Percentiles rank a stretch among this genome's conserved stretches.
These are phyloP conservation scores for Leptinotarsa undecemlineata DNA, from an alignment of 1,140 invertebrate species.

Conservation along the genomic window DNA sequence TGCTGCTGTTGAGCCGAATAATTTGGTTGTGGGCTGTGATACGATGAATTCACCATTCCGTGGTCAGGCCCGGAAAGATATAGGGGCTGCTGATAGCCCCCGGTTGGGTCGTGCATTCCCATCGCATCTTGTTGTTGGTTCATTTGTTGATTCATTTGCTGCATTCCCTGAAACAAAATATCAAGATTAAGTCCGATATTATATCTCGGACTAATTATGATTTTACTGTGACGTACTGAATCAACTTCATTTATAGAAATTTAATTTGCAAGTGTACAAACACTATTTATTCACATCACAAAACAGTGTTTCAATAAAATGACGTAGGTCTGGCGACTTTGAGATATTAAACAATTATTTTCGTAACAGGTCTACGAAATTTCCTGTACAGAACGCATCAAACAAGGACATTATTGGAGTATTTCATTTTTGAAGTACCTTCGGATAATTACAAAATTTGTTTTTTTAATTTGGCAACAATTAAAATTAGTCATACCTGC, in stretches of 20 bases:
- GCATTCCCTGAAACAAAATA: slow-evolving; percentile 40
- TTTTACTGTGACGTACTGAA: not conserved
- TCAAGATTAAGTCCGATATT: not conserved
- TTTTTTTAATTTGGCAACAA: too few species aligned
- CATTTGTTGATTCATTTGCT: slow-evolving; percentile 56
- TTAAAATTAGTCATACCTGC: slow-evolving; percentile 35
- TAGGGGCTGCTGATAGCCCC: slow-evolving; percentile 70
- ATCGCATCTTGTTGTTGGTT: slow-evolving; percentile 71
- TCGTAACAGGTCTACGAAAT: too few species aligned
- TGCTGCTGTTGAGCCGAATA: slow-evolving; percentile 47
- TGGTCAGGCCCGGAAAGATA: slow-evolving; percentile 66
- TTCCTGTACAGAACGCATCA: too few species aligned
- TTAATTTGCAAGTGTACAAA: not conserved
- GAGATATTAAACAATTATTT: too few species aligned
- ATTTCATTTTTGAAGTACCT: too few species aligned
- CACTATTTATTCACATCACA: too few species aligned
- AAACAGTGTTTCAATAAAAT: too few species aligned
- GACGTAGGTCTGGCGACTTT: too few species aligned
- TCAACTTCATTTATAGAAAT: not conserved
- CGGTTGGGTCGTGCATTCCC: slow-evolving; percentile 64
- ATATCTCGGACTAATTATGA: not conserved
- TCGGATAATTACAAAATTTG: too few species aligned
- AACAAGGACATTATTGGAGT: too few species aligned
- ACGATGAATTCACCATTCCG: slow-evolving; percentile 56
- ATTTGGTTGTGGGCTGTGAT: slow-evolving; percentile 53